These are phyloP conservation scores for Cepaea hortensis DNA, from an alignment of 2,888 invertebrate species.

Conservation along the genomic window DNA sequence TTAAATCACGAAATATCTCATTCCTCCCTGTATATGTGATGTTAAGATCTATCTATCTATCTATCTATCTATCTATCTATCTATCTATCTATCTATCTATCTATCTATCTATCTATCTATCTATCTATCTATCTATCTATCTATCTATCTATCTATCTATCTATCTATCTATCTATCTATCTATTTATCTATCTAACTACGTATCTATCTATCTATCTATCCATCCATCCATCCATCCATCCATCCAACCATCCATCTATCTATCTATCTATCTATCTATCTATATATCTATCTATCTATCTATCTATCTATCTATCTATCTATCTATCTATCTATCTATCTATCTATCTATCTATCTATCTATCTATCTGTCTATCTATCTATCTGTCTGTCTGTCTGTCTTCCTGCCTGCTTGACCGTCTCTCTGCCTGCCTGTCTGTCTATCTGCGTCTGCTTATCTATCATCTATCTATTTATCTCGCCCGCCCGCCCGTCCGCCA, in stretches of 20 bases:
- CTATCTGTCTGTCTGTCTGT: constrained; percentile 3
- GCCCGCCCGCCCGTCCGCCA: not conserved
- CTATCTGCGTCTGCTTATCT: not conserved
- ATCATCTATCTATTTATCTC: not conserved
- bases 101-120: not conserved
- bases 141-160: not conserved
- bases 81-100: not conserved
- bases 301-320: not conserved
- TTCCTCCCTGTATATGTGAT: too few species aligned
- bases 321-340: not conserved
- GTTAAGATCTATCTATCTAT: not conserved
- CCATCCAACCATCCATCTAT: not conserved
- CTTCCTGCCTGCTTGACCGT: too few species aligned
- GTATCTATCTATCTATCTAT: not conserved
- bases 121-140: not conserved
- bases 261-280: not conserved
- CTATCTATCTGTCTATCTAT: not conserved
- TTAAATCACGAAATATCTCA: too few species aligned
- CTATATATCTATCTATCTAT: not conserved
- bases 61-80: not conserved
- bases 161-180: not conserved
- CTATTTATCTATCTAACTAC: too few species aligned
- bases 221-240: not conserved
- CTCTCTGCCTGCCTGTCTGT: too few species aligned
- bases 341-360: not conserved